These are phyloP conservation scores for Campaea margaritaria DNA, from an alignment of 2,888 invertebrate genomes.

Conservation along the genomic window DNA sequence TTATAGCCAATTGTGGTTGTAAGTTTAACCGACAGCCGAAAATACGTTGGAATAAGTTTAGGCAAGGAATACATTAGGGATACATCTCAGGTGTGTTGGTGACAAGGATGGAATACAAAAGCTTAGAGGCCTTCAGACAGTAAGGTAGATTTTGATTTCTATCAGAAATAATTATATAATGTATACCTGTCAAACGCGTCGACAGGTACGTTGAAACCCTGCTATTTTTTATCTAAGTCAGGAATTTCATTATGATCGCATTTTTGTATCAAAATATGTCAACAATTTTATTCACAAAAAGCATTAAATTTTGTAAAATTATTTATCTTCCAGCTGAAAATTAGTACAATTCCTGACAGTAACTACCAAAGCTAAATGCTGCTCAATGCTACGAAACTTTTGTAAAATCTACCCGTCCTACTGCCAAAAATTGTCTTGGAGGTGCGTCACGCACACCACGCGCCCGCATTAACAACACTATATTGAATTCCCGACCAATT, in stretches of 20 bases:
- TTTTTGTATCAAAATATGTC: no score
- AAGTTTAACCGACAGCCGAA: constrained; percentile 53
- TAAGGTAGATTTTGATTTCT: constrained; percentile 24
- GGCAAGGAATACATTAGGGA: constrained; percentile 50
- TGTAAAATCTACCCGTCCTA: constrained; percentile 15
- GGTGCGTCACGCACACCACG: constrained; percentile 55
- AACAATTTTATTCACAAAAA: no score
- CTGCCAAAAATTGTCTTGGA: constrained; percentile 25
- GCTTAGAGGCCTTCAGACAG: constrained; percentile 34
- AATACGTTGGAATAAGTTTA: constrained; percentile 54
- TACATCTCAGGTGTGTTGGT: constrained; percentile 60
- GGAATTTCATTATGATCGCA: no score
- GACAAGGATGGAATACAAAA: constrained; percentile 67
- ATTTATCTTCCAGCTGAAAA: no score
- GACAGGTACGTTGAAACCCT: no score
- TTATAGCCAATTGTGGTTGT: constrained; percentile 42
- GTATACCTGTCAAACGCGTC: no score
- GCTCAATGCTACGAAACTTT: background rate
- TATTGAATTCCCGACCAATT: constrained; percentile 79
- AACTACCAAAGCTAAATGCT: no score
- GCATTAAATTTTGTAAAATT: no score
- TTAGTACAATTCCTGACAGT: background rate
- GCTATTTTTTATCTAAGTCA: no score
- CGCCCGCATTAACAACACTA: constrained; percentile 64
- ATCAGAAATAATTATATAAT: background rate